Evolutionary conservation across 53 echinoderm and acorn worm genomes (phyloP).

Genomic region (Mesocentrotus franciscanus): DNA sequence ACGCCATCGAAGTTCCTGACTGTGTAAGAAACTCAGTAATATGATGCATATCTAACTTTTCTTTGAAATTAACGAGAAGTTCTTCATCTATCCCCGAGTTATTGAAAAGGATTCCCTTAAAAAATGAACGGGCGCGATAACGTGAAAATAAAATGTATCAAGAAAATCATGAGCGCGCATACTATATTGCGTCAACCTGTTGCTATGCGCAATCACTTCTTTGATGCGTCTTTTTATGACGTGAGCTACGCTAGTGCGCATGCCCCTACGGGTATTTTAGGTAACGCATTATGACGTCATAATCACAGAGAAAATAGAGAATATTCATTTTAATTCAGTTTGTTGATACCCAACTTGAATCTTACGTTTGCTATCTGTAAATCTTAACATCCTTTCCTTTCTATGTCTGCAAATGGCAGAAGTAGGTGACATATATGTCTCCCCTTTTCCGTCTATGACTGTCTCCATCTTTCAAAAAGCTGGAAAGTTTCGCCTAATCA

Average conservation of each 20-base stretch:
- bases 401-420: no score
- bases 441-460: no score
- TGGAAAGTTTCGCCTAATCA: no score
- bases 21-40: constrained; percentile 25
- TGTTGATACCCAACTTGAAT: no score
- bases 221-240: not conserved
- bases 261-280: not conserved
- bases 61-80: not conserved
- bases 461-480: no score
- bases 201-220: constrained; percentile 3
- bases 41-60: constrained; percentile 38
- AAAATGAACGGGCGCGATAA: not conserved
- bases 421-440: no score
- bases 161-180: not conserved
- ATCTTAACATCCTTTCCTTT: no score
- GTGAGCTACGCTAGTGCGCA: not conserved
- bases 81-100: not conserved
- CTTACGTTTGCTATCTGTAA: no score
- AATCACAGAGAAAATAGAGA: not conserved
- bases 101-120: not conserved
- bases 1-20: not conserved
- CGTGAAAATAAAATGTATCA: not conserved
- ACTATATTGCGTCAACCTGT: not conserved
- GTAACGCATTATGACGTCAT: not conserved
- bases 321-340: no score